A percentile compares a stretch with the other conserved stretches of the same genome.
phyloP scores from a whole-genome alignment of 2,113 vertebrate genomes.

The Cyphomyrus plagiostoma region DNA sequence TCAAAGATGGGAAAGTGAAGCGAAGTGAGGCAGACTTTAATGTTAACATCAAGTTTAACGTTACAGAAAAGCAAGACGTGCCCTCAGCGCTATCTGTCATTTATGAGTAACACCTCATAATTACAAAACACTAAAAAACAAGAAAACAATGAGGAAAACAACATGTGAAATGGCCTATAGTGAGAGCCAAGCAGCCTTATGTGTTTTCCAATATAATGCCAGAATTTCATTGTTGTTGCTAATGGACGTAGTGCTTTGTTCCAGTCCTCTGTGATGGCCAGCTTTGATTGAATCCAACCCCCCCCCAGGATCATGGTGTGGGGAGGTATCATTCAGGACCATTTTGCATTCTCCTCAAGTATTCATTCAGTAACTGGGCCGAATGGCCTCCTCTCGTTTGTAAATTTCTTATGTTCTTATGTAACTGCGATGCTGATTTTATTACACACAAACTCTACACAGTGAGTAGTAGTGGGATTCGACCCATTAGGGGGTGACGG shows the following conservation, averaged over 20 bases:
- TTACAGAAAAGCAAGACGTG: background rate
- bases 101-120: background rate
- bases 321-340: background rate
- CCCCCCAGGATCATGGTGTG: background rate
- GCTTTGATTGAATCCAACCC: background rate
- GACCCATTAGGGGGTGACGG: background rate
- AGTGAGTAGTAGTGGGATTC: background rate
- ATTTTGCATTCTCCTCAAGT: background rate
- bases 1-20: conserved; percentile 5
- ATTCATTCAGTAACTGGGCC: background rate
- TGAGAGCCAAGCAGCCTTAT: background rate
- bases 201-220: background rate
- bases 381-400: too few species aligned
- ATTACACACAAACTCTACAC: background rate
- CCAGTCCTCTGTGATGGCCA: background rate
- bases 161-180: background rate
- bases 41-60: background rate
- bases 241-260: background rate
- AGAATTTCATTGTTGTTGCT: background rate
- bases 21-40: background rate
- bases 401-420: too few species aligned
- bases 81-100: background rate
- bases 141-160: background rate
- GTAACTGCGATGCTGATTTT: background rate
- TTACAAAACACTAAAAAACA: background rate